Evolutionary conservation across 1,140 invertebrate species (phyloP), one percentile per base, ranked within the genome.

Genomic region (Geopemphigus sp.): DNA sequence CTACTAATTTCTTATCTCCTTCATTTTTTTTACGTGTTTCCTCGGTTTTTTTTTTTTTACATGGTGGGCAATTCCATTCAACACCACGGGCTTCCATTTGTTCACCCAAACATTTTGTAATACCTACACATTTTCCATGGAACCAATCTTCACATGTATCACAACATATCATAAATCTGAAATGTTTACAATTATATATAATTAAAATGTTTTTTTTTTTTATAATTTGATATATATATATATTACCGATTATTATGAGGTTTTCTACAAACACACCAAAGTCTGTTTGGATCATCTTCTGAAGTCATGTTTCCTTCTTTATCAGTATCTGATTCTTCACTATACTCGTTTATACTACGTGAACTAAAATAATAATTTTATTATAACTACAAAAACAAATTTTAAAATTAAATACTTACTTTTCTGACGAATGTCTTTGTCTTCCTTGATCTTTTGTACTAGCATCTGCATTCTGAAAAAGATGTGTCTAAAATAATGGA

Each of bases 131-230:
- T 83, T 93, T 95, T 11, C 96, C 96, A 86, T 98, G 97, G 84
- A 95, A 98, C 96, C 96, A 98, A 83, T 98, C 95, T 85, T 97
- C 93, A 86, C 96, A 98, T 1, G 90, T 89, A 86, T 98, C 97
- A 85, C 97, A 98, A 84, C 95, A 96, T 84, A 98, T 98, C 97
- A 98, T 98, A 85, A 98, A 98, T 47, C 84, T 84, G 57, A 81
- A 80, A 63, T 32, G 2, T 63, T 32, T 63, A 39, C 8, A 32
- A 29, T 32, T 63, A 11, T 32, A 32, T 63, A 19, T 32, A 32
- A 32, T 32, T 32, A 14, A 54, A n/a, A n/a, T n/a, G n/a, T n/a
- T n/a, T 11, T 29, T 19, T 54, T 80, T 8, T 19, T 26, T 10
- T 19, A 56, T 50, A 12, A 29, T 29, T 14, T 64, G n/a, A 81